Conservation (phyloP, 2,797 vertebrate species). For the Nyctibius grandis region DNA sequence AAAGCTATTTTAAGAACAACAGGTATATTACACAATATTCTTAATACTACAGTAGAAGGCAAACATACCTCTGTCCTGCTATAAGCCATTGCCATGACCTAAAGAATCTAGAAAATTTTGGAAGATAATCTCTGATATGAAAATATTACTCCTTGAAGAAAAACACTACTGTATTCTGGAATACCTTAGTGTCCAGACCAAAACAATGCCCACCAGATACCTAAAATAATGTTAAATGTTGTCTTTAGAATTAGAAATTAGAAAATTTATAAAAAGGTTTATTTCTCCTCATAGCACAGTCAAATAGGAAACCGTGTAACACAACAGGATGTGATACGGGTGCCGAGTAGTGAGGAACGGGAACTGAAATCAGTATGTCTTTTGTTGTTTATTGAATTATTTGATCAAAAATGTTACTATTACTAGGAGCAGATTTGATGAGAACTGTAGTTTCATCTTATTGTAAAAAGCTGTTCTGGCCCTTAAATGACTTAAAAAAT, state of each 20-base stretch:
- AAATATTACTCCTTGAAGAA: background rate
- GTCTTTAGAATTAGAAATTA: background rate
- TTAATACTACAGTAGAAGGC: background rate
- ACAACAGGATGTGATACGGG: background rate
- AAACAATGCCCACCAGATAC: background rate
- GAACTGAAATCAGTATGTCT: constrained; percentile 30
- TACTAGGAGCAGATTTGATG: background rate
- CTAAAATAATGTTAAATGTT: background rate
- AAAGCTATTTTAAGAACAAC: background rate
- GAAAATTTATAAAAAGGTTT: background rate
- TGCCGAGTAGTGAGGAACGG: constrained; percentile 19
- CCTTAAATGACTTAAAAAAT: background rate
- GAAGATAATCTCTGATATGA: background rate
- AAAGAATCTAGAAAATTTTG: background rate
- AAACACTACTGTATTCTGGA: background rate
- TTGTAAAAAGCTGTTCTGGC: background rate
- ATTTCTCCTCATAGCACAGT: background rate
- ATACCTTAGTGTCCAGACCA: background rate
- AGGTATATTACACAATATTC: background rate
- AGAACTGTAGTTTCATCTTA: background rate
- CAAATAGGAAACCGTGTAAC: background rate
- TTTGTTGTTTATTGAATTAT: constrained; percentile 16
- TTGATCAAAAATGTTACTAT: background rate
- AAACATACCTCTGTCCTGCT: background rate
- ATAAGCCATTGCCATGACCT: background rate